Evolutionary conservation across 2,113 vertebrate species (phyloP), one percentile per base, ranked within the genome.

Genomic region (Vanacampus margaritifer): DNA sequence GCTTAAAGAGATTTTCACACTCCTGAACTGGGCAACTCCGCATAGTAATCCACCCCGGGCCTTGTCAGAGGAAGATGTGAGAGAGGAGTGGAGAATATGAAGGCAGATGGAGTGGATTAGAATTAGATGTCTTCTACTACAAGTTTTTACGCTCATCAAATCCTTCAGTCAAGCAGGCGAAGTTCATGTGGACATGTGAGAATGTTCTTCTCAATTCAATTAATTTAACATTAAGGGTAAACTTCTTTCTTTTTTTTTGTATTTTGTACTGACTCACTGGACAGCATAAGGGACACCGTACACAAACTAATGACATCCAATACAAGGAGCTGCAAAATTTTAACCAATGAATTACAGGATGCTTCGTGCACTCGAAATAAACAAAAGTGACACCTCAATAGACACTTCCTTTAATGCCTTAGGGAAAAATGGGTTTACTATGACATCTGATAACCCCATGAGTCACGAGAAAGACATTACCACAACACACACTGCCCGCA

Each of bases 1-100:
- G 6, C n/a, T 16, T 72, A 61, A 74, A 74, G 63, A 70, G 64
- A 87, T 75, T 75, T 70, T 73, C 64, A 78, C 57, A 56, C 75
- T 73, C 54, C 67, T 65, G 28, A 64, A 60, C 64, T 61, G 36
- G 66, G 62, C 74, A 65, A 56, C 64, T 32, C 36, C 73, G 60
- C 10, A 35, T 66, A 62, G 68, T 76, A 76, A 82, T 84, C 65
- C 68, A 74, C 66, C 69, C 64, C 2, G 60, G 70, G 67, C 45
- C 28, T 74, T 57, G 12, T 23, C 53, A 62, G 66, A n/a, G 58
- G 67, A 68, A 43, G 70, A 51, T 57, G 62, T 56, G 23, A 41
- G 53, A 13, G 28, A 54, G 53, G 39, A 84, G 75, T 59, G 35
- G 62, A 69, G 71, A 51, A 72, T 36, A 63, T 75, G 64, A 76